Evolutionary conservation across 2,113 vertebrate species (phyloP), one percentile per base, ranked within the genome.

Genomic region (Ailuropoda melanoleuca): DNA sequence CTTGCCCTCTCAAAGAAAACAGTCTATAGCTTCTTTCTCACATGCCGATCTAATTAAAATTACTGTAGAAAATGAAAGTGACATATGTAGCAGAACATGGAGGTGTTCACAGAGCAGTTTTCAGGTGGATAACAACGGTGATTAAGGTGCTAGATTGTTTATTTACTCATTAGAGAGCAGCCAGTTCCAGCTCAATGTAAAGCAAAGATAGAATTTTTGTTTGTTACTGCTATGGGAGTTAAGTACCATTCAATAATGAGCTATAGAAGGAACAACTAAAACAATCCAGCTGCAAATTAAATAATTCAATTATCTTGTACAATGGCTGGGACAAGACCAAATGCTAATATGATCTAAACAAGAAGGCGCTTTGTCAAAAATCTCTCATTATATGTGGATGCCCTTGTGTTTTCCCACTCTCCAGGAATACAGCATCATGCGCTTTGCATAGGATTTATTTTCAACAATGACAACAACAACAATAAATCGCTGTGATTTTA

Each of bases 81-180:
- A 86, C 97, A 98, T 92, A 96, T 95, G 78, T 98, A 98, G 82
- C 80, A 97, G 97, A 98, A 95, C 93, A 98, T 24, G 96, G 95
- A 98, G 74, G 50, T 98, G 92, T 98, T 98, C 98, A 97, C 87
- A 37, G 86, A 96, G 87, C 88, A 90, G 91, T 96, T 97, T 98
- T 92, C 97, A 98, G 94, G 97, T 98, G 97, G 98, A 97, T 95
- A 98, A 90, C 88, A 98, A 97, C 81, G 95, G 84, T 95, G 92
- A 98, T 98, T 98, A 98, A 98, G 97, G 75, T 48, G 80, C 91
- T 98, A 84, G 39, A 43, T 89, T 94, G 58, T 98, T 98, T 98
- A 97, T 97, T 98, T 98, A 97, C 96, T 98, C 97, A 96, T 97
- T 98, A 91, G 56, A 96, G 97, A 98, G 56, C 85, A 95, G 96